Evolutionary conservation across 2,797 vertebrate genomes (phyloP).

Genomic region (Pseudochirops corinnae): DNA sequence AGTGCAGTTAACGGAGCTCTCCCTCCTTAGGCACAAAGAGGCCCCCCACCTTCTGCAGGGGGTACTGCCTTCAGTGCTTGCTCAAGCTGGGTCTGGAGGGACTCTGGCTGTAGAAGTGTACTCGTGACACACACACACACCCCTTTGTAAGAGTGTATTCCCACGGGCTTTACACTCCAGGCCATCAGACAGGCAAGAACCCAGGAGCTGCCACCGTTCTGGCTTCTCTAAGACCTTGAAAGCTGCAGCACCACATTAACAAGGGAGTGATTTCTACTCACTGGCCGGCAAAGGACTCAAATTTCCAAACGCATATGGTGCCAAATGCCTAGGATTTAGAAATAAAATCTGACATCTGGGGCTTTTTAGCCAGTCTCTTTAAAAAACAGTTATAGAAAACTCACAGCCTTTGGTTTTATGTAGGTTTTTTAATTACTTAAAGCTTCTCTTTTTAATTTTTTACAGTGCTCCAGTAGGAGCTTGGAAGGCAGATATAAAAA

Average conservation of each 20-base stretch:
- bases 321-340: slow-evolving; percentile 88
- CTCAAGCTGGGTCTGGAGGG: not conserved
- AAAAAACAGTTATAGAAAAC: slow-evolving; percentile 86
- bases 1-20: not conserved
- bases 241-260: slow-evolving; percentile 84
- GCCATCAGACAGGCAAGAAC: slow-evolving; percentile 77
- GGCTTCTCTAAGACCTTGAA: slow-evolving; percentile 82
- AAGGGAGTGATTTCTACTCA: slow-evolving; percentile 85
- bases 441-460: slow-evolving; percentile 88
- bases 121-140: not conserved
- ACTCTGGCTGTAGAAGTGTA: fast-evolving
- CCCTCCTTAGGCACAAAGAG: not conserved
- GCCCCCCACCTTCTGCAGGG: slow-evolving; percentile 28
- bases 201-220: slow-evolving; percentile 85
- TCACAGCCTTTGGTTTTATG: slow-evolving; percentile 85
- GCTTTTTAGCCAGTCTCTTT: slow-evolving; percentile 88
- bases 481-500: slow-evolving; percentile 89
- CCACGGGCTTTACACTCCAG: slow-evolving; percentile 73
- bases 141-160: slow-evolving; percentile 56
- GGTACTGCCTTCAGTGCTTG: not conserved
- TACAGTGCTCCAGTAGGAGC: slow-evolving; percentile 85
- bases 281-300: slow-evolving; percentile 84
- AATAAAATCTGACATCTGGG: slow-evolving; percentile 89
- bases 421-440: slow-evolving; percentile 87
- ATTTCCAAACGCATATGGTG: slow-evolving; percentile 87